Conservation (phyloP, 1,140 invertebrate genomes). For the Drosophila pruinosa region DNA sequence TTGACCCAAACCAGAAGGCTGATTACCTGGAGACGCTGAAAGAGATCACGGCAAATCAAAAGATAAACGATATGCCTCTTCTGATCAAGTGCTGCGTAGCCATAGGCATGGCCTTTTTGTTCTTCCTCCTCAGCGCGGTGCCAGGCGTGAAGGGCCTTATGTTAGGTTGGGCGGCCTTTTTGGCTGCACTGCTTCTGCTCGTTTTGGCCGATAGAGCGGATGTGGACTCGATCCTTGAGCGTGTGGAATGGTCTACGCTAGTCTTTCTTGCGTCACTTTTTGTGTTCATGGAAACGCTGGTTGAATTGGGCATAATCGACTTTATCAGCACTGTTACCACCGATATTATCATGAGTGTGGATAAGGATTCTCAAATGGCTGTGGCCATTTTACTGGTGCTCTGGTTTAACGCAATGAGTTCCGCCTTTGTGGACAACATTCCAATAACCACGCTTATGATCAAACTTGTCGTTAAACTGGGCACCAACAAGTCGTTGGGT, state of each 20-base stretch:
- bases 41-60: conserved; percentile 5
- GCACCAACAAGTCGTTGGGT: conserved; percentile 84
- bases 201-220: conserved; percentile 85
- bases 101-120: conserved; percentile 85
- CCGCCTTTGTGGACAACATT: conserved; percentile 91
- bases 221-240: conserved; percentile 86
- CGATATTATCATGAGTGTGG: conserved; percentile 85
- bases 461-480: conserved; percentile 86
- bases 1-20: conserved; percentile 84
- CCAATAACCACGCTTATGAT: conserved; percentile 92
- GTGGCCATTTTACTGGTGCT: conserved; percentile 88
- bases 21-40: conserved; percentile 55
- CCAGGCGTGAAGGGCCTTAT: conserved; percentile 85
- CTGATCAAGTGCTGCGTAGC: conserved; percentile 86
- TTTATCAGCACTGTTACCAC: conserved; percentile 87
- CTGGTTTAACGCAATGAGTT: conserved; percentile 89
- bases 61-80: conserved; percentile 85
- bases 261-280: conserved; percentile 91
- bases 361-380: conserved; percentile 84
- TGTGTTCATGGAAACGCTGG: conserved; percentile 90
- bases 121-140: conserved; percentile 89
- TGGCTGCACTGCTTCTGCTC: conserved; percentile 87
- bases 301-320: conserved; percentile 86
- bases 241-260: conserved; percentile 91
- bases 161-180: conserved; percentile 88